Evolutionary conservation across 2,888 invertebrate genomes (phyloP), one percentile per base, ranked within the genome.

Genomic region (Psylliodes chrysocephalus): DNA sequence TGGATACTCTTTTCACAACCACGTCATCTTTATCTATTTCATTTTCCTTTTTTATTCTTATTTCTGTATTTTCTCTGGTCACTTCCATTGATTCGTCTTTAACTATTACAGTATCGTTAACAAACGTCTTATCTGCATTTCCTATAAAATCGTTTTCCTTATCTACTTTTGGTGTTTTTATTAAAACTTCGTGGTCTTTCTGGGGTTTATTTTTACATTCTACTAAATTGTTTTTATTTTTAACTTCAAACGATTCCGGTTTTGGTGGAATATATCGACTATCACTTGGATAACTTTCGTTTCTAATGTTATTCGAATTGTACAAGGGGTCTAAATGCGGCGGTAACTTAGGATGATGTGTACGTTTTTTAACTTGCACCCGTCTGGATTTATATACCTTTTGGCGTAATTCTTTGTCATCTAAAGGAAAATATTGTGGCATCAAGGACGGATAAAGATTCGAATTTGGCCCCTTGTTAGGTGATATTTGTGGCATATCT

Each of bases 21-120:
- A 60, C 33, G 7, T 56, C 33, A 18, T 53, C 46, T 28, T 60
- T 40, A 12, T 33, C 22, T 7, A 42, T 19, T 1, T 19, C 25
- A 0, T 28, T 30, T 10, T 17, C 6, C 17, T 35, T 5, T 33
- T 5, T 56, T 2, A 25, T 18, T 14, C 55, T 40, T n/a, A 28
- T 7, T 10, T 30, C 22, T 30, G 28, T 44, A n/a, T 49, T 47
- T 1, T 52, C 69, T 62, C 67, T 71, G 4, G 72, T 71, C 22
- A 72, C 68, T 56, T 71, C 70, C 71, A 72, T 71, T 0, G 72
- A 70, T 1, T 62, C 61, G 51, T 72, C 72, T 17, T 64, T 67
- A 5, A 72, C 69, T 33, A 72, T 72, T n/a, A 72, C 70, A 3
- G 65, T 56, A 15, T 33, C 47, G 15, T 52, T 53, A 7, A 33